Conservation (phyloP, 1,140 invertebrate species). For the Kradibia gibbosae region DNA sequence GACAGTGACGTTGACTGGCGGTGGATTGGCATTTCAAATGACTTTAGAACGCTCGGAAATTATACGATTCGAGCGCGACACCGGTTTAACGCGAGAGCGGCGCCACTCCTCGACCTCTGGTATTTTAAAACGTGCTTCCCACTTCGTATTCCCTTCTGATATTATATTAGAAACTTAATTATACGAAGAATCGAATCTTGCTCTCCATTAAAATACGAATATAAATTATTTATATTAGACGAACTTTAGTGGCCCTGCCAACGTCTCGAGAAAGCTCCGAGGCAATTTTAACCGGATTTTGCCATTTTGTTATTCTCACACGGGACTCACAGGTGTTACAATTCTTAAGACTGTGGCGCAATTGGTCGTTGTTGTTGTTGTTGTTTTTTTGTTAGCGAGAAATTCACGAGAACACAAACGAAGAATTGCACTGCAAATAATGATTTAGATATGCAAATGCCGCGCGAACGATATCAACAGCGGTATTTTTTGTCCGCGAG, state of each 20-base stretch:
- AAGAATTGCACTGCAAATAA: no score
- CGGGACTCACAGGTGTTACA: no score
- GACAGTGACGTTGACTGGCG: slow-evolving; percentile 64
- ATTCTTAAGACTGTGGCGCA: no score
- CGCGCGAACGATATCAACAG: no score
- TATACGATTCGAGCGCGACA: slow-evolving; percentile 32
- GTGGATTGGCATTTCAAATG: slow-evolving; percentile 65
- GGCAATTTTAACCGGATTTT: background rate
- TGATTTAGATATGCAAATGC: no score
- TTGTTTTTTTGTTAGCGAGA: no score
- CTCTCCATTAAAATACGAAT: background rate
- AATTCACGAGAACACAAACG: no score
- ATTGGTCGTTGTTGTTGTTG: no score
- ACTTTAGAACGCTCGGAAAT: slow-evolving; percentile 65
- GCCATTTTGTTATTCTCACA: no score
- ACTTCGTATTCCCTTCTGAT: background rate
- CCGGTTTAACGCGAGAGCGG: background rate
- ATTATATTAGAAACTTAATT: slow-evolving; percentile 18
- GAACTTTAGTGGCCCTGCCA: background rate
- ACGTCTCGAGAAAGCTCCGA: background rate
- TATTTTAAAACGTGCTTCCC: background rate
- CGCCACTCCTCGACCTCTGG: background rate
- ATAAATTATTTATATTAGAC: background rate
- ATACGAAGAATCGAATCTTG: background rate
- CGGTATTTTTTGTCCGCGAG: no score